Base-by-base conservation (phyloP, 2,797 vertebrate genomes). In the Semotilus atromaculatus region DNA sequence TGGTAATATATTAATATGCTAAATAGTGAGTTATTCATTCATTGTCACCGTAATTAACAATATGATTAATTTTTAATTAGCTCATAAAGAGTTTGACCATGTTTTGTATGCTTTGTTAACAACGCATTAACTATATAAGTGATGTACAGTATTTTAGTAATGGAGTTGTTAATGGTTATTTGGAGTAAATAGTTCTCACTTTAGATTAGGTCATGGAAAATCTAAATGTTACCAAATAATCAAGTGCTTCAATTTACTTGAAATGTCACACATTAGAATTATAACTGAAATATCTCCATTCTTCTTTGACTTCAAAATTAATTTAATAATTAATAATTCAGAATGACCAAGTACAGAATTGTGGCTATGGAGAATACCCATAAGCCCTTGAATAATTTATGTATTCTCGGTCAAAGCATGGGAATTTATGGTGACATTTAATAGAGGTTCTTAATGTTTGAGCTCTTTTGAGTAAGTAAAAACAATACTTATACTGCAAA, bases 261-360 rank as follows among this genome's bases (percentile, higher is more conserved):
- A 73, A 48, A 73, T 31, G 16, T 1, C 71, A 51, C 2, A 45
- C 14, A 16, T 23, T 36, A 5, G 16, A 72, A 48, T 72, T 75
- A 23, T 55, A 55, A 36, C 19, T 23, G 11, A 16, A 36, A 36
- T 75, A 55, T 55, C 31, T 34, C 29, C 72, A 36, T 11, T 21
- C 3, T 74, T 55, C 11, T 75, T 36, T 36, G 7, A 36, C 31
- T 36, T 75, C 21, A n/a, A 75, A 55, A 38, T 36, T 2, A 75
- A 75, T 55, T 55, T 36, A 55, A 75, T n/a, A 16, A 55, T 75
- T n/a, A 75, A 75, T 55, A 14, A 75, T 75, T 55, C 21, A 75
- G 14, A 34, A 55, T 75, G 13, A 75, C 36, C 6, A 75, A 75
- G 48, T 75, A 23, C 29, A 55, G 51, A 55, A 75, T 36, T 55